Conservation (phyloP, 2,797 vertebrate species). For the Cyclura pinguis region DNA sequence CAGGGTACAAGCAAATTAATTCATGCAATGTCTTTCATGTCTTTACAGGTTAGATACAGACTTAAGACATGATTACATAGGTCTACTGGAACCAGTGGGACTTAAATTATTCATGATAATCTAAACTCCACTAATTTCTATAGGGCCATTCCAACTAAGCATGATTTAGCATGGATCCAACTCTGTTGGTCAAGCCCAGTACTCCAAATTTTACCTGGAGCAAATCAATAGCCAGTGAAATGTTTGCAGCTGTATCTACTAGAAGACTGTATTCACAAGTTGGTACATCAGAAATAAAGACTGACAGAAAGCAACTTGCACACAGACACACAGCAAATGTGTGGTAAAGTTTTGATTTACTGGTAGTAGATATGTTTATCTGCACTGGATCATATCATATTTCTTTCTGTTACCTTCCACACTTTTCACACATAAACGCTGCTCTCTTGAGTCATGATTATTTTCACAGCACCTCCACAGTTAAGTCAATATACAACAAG, state of each 20-base stretch:
- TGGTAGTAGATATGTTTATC: not conserved
- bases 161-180: not conserved
- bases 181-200: no score
- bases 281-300: not conserved
- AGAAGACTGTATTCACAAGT: no score
- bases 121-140: not conserved
- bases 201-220: not conserved
- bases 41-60: no score
- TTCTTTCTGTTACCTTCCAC: not conserved
- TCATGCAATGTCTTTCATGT: no score
- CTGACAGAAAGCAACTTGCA: not conserved
- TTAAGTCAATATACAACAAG: not conserved
- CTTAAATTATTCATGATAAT: not conserved
- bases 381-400: not conserved
- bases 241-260: no score
- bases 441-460: not conserved
- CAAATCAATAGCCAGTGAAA: not conserved
- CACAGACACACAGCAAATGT: not conserved
- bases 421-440: not conserved
- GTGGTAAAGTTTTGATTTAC: not conserved
- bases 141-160: not conserved
- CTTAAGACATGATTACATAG: no score
- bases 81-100: no score
- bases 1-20: no score
- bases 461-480: not conserved